Base-by-base conservation (phyloP, 2,888 invertebrate genomes). In the Agriopis marginaria region DNA sequence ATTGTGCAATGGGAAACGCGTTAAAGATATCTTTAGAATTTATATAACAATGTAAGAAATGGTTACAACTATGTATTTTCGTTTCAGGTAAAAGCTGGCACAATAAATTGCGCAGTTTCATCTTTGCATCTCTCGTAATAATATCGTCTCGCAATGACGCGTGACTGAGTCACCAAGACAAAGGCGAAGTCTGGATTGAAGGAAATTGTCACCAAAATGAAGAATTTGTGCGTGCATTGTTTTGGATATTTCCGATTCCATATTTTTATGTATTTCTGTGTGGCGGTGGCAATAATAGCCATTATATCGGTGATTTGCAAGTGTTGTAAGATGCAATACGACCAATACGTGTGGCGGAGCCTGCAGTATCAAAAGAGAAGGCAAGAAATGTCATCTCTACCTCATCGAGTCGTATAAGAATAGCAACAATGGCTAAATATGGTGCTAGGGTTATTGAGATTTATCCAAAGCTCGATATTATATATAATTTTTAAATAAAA, bases 141-240 rank as follows among this genome's bases (percentile, higher is more conserved):
- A n/a, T n/a, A n/a, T n/a, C n/a, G n/a, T n/a, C n/a, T 14, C 14
- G 54, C 32, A 42, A 47, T 66, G 61, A 63, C 58, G 47, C 14
- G 53, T 32, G 17, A 5, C 7, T 68, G 68, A 68, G 17, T 68
- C 68, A 63, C 39, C 45, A n/a, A 2, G 14, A 7, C 10, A 60
- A 17, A 51, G 61, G 23, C 62, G n/a, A 54, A 53, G 17, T 53
- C 53, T 12, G 23, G 3, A 23, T 56, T 39, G 56, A 56, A 17
- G 51, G 61, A 66, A 61, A 14, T 44, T 58, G 62, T 58, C 67
- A 58, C n/a, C 5, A 44, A 53, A n/a, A 64, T 68, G 63, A 68
- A 63, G 63, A 42, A 62, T 12, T 67, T 67, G 61, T 63, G 72
- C 63, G 74, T 76, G 74, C 73, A 71, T 23, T 64, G 63, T 60